phyloP scores from a whole-genome alignment of 2,888 invertebrate species.

The Oligia fasciuncula region DNA sequence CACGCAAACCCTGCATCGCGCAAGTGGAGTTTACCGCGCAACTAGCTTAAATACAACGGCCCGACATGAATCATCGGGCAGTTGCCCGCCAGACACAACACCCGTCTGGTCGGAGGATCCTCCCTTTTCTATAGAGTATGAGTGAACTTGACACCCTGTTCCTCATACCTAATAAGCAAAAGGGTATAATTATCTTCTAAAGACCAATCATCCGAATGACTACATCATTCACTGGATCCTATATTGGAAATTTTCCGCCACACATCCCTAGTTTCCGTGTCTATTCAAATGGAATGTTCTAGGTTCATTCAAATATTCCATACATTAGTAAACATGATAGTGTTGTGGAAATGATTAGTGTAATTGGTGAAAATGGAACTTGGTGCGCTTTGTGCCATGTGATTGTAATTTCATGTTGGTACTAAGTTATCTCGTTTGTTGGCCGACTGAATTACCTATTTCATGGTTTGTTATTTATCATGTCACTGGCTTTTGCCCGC shows the following conservation, averaged over 20 bases:
- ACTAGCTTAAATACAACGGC: too few relatives aligned
- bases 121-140: too few relatives aligned
- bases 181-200: background rate
- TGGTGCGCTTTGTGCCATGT: constrained; percentile 32
- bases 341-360: constrained; percentile 40
- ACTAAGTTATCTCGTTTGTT: constrained; percentile 17
- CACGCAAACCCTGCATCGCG: too few relatives aligned
- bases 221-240: background rate
- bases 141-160: too few relatives aligned
- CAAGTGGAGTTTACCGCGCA: too few relatives aligned
- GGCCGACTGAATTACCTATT: background rate
- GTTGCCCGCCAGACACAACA: too few relatives aligned
- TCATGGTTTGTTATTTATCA: background rate
- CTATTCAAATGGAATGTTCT: constrained; percentile 43
- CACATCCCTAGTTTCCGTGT: constrained; percentile 23
- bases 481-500: background rate
- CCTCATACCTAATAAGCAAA: background rate
- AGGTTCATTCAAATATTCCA: constrained; percentile 41
- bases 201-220: constrained; percentile 19
- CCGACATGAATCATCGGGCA: too few relatives aligned
- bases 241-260: constrained; percentile 38
- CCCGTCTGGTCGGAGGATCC: too few relatives aligned
- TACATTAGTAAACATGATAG: constrained; percentile 47
- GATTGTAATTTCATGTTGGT: constrained; percentile 14
- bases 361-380: constrained; percentile 28